Evolutionary conservation across 2,113 vertebrate species (phyloP).

Genomic region (Otis tarda): DNA sequence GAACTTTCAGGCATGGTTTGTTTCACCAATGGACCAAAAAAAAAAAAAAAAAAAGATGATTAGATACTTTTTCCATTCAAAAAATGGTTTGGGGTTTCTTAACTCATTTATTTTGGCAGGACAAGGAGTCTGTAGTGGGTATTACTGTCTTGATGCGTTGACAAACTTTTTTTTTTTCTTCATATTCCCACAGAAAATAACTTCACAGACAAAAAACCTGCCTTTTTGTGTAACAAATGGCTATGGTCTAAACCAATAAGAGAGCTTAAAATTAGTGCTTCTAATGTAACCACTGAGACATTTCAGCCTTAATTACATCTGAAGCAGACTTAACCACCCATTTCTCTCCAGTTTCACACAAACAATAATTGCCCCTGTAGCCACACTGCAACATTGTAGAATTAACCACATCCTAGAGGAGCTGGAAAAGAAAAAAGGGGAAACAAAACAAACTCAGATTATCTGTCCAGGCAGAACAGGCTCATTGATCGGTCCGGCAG

Average conservation of each 20-base stretch:
- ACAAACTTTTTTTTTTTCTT: neutral
- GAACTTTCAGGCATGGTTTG: neutral
- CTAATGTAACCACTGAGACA: conserved; percentile 55
- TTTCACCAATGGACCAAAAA: neutral
- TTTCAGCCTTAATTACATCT: conserved; percentile 60
- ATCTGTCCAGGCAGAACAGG: neutral
- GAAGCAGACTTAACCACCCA: conserved; percentile 41
- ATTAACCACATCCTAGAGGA: conserved; percentile 62
- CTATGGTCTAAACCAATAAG: neutral
- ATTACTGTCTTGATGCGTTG: neutral
- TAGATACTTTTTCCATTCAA: neutral
- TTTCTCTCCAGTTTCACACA: conserved; percentile 49
- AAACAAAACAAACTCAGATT: neutral
- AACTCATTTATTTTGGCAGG: conserved; percentile 14
- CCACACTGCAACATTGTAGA: neutral
- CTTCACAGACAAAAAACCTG: neutral
- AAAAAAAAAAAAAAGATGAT: neutral
- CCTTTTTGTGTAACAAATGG: conserved; percentile 20
- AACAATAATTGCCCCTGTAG: conserved; percentile 4
- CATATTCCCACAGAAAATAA: conserved; percentile 5
- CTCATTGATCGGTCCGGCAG: fast-evolving
- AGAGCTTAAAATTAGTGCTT: conserved; percentile 39
- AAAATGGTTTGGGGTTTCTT: neutral
- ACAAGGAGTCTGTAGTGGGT: neutral
- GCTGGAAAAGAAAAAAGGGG: neutral